Conservation (phyloP, 92 coral and sea anemone species). For the Porites divaricata region DNA sequence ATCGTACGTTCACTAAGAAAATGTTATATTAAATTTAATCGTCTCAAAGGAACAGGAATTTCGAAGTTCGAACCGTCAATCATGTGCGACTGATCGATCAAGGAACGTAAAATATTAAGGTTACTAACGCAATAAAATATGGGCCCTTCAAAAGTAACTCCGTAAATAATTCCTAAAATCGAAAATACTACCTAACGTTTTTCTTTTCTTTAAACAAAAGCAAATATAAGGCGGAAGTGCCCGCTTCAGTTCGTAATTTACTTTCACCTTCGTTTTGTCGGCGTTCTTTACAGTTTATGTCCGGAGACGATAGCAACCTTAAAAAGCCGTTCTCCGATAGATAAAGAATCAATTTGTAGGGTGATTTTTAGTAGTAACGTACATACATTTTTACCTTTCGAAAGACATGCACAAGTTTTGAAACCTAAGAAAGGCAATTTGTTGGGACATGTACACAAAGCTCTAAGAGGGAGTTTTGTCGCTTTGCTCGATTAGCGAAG, state of each 20-base stretch:
- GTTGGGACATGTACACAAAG: background rate
- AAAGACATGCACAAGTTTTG: background rate
- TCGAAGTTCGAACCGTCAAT: background rate
- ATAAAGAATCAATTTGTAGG: background rate
- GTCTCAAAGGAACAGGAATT: no score
- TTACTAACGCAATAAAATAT: background rate
- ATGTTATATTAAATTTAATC: no score
- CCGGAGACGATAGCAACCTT: background rate
- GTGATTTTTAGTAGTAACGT: no score
- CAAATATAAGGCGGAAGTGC: background rate
- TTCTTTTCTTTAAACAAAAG: background rate
- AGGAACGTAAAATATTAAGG: background rate
- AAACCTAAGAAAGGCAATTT: background rate
- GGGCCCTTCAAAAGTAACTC: background rate
- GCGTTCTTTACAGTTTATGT: background rate
- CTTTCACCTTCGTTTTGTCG: background rate
- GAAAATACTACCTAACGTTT: background rate
- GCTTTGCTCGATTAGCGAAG: no score
- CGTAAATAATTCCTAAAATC: background rate
- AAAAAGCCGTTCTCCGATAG: background rate
- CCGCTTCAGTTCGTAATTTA: background rate
- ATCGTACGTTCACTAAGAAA: no score
- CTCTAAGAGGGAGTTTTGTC: background rate
- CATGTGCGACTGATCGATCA: conserved; percentile 1
- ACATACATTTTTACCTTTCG: background rate